A percentile compares a stretch with the other conserved stretches of the same genome.
Evolutionary conservation across 2,797 vertebrate species (phyloP).

Genomic region (Microchirus variegatus): DNA sequence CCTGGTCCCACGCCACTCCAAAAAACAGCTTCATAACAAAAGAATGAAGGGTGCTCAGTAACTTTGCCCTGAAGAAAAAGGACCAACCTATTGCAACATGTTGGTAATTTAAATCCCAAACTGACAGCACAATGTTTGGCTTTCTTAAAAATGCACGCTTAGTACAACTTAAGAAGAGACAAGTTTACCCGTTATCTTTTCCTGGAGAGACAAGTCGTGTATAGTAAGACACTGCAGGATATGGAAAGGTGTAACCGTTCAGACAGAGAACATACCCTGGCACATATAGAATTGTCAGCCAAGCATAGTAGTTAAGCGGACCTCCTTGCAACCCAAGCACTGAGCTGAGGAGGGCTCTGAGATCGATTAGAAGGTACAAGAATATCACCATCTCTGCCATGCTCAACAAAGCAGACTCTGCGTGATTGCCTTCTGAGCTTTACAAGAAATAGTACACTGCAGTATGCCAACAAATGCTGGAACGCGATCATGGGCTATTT

Average conservation of each 20-base stretch:
- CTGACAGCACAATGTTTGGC: constrained; percentile 15
- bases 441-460: too few species aligned
- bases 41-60: neutral
- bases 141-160: constrained; percentile 14
- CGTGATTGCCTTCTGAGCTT: neutral
- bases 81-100: constrained; percentile 8
- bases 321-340: constrained; percentile 1
- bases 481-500: too few species aligned
- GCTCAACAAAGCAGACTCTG: constrained; percentile 17
- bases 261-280: constrained; percentile 7
- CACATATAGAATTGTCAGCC: constrained; percentile 15
- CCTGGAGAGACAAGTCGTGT: constrained; percentile 14
- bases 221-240: constrained; percentile 11
- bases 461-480: too few species aligned
- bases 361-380: constrained; percentile 24
- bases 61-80: neutral
- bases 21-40: constrained; percentile 3
- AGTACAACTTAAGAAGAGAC: constrained; percentile 6
- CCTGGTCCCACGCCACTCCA: too few species aligned
- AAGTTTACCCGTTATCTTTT: constrained; percentile 5
- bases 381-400: constrained; percentile 23
- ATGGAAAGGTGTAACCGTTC: constrained; percentile 10
- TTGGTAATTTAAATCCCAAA: neutral
- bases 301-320: constrained; percentile 17
- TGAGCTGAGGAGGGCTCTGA: constrained; percentile 23